A percentile compares a stretch with the other conserved stretches of the same genome.
Evolutionary conservation across 2,888 invertebrate genomes (phyloP).

Genomic region (Peribatodes rhomboidaria): DNA sequence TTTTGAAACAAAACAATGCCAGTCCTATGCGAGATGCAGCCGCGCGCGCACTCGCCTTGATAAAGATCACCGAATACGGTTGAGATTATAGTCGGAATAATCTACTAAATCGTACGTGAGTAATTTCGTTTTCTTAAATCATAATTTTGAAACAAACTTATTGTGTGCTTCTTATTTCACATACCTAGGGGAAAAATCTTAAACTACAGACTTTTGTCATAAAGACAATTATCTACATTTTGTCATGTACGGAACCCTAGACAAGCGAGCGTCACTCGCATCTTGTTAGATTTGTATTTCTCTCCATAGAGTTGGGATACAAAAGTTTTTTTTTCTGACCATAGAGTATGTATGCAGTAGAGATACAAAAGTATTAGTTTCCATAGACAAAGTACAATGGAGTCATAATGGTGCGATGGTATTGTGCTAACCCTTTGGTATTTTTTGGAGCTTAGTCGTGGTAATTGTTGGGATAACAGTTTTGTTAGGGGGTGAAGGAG

Average conservation of each 20-base stretch:
- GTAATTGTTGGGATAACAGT: slow-evolving; percentile 64
- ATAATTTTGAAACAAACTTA: too few relatives aligned
- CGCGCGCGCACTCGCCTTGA: too few relatives aligned
- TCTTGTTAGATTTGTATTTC: not conserved
- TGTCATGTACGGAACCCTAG: slow-evolving; percentile 2
- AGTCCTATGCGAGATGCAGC: too few relatives aligned
- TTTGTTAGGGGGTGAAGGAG: slow-evolving; percentile 38
- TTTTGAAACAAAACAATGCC: too few relatives aligned
- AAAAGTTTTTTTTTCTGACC: slow-evolving; percentile 22
- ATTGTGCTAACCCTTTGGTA: slow-evolving; percentile 59
- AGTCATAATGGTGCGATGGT: slow-evolving; percentile 53
- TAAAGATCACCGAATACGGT: too few relatives aligned
- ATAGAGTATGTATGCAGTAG: slow-evolving; percentile 35
- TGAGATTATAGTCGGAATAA: too few relatives aligned
- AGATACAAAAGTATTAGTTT: slow-evolving; percentile 54
- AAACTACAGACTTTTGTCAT: too few relatives aligned
- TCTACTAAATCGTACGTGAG: too few relatives aligned
- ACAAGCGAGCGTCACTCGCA: not conserved
- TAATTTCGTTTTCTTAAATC: too few relatives aligned
- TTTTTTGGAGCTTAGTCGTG: slow-evolving; percentile 54
- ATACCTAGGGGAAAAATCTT: too few relatives aligned
- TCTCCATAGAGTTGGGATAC: not conserved
- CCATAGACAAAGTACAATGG: slow-evolving; percentile 51
- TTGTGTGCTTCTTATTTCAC: too few relatives aligned
- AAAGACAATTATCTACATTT: too few relatives aligned